Conservation (phyloP, 92 coral and sea anemone genomes). For the Palythoa heliodiscus region DNA sequence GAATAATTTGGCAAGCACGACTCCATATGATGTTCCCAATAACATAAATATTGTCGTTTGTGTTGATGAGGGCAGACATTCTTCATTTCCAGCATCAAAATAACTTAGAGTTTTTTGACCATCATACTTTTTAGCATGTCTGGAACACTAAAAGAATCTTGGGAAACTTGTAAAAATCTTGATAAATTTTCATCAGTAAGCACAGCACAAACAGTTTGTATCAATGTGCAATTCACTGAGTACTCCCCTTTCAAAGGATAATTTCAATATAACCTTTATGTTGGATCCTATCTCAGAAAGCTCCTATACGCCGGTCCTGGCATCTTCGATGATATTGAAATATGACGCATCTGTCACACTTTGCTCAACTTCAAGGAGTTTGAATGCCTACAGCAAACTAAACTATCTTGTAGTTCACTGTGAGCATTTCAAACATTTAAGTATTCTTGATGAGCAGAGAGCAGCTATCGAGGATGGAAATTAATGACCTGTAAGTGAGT, state of each 20-base stretch:
- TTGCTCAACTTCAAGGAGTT: too few relatives aligned
- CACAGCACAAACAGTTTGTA: constrained; percentile 20
- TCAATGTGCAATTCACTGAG: constrained; percentile 37
- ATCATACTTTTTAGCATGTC: constrained; percentile 1
- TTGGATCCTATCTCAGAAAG: background rate
- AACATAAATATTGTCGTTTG: constrained; percentile 25
- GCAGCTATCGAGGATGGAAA: constrained; percentile 17
- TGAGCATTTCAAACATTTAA: constrained; percentile 29
- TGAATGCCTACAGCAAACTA: too few relatives aligned
- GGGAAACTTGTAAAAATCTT: background rate
- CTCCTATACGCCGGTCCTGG: background rate
- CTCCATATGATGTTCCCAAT: constrained; percentile 27
- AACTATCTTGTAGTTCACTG: background rate
- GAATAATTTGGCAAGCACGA: too few relatives aligned
- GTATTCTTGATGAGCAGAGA: constrained; percentile 13
- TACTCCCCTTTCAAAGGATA: constrained; percentile 7
- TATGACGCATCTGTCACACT: too few relatives aligned
- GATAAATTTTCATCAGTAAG: background rate
- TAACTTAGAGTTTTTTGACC: background rate
- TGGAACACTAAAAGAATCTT: background rate
- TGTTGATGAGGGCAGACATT: constrained; percentile 6
- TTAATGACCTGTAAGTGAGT: constrained; percentile 16
- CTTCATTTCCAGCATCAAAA: constrained; percentile 19
- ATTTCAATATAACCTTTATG: background rate
- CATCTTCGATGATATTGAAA: background rate